Evolutionary conservation across 2,888 invertebrate species (phyloP).

Genomic region (Polylopha cassiicola): DNA sequence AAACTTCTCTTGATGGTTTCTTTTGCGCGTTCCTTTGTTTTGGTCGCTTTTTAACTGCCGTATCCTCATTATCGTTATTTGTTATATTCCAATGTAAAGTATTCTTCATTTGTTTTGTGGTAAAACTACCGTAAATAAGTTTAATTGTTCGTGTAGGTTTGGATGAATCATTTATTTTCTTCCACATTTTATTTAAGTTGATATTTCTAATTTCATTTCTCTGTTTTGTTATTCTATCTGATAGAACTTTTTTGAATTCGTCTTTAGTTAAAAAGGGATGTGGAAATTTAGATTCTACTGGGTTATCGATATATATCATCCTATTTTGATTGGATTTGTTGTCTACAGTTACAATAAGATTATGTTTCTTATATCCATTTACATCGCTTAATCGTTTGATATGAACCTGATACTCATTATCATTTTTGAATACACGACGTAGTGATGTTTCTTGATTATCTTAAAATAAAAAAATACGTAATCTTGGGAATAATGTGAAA

Average conservation of each 20-base stretch:
- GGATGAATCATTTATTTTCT: not conserved
- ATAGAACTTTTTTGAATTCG: constrained; percentile 48
- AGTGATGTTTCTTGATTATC: constrained; percentile 26
- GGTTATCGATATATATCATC: constrained; percentile 58
- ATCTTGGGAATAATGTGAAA: too few species aligned
- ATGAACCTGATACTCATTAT: constrained; percentile 46
- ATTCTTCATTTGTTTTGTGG: too few species aligned
- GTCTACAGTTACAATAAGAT: constrained; percentile 41
- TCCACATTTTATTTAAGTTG: constrained; percentile 4
- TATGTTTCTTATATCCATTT: constrained; percentile 57
- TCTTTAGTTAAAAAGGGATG: constrained; percentile 47
- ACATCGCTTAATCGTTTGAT: constrained; percentile 55
- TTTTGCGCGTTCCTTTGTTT: too few species aligned
- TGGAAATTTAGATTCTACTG: constrained; percentile 57
- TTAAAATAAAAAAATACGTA: too few species aligned
- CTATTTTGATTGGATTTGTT: constrained; percentile 27
- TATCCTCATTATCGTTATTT: too few species aligned
- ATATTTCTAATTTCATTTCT: constrained; percentile 26
- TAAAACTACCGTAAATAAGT: too few species aligned
- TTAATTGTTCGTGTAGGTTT: too few species aligned
- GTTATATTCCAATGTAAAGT: too few species aligned
- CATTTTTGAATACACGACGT: constrained; percentile 37
- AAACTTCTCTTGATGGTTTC: too few species aligned
- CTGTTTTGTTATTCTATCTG: constrained; percentile 30
- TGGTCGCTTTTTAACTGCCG: too few species aligned